These are phyloP conservation scores for Myiozetetes cayanensis DNA, from an alignment of 2,113 vertebrate genomes.

Conservation along the genomic window DNA sequence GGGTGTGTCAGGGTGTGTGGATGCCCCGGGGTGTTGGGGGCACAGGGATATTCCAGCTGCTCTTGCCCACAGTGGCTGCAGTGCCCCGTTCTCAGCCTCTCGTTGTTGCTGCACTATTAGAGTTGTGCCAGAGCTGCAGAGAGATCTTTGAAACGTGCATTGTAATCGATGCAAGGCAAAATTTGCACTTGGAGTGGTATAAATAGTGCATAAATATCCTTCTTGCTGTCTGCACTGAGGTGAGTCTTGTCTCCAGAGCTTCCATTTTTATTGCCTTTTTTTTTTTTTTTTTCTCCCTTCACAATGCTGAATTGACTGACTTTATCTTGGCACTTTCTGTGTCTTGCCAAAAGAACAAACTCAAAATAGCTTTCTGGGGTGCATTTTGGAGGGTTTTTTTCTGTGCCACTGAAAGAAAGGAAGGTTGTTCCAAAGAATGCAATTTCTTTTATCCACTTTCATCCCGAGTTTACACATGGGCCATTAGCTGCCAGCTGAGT, in stretches of 20 bases:
- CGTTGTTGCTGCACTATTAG: neutral
- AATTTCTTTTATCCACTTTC: constrained; percentile 29
- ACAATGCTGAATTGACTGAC: neutral
- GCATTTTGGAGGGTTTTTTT: neutral
- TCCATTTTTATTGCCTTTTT: neutral
- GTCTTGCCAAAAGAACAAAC: constrained; percentile 27
- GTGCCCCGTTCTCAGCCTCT: neutral
- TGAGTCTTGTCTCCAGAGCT: constrained; percentile 41
- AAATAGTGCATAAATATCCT: constrained; percentile 40
- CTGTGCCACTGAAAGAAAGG: constrained; percentile 8
- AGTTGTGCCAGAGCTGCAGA: neutral
- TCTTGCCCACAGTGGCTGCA: neutral
- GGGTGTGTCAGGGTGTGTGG: neutral
- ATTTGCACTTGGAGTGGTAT: constrained; percentile 14
- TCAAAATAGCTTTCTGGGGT: constrained; percentile 33
- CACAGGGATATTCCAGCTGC: neutral
- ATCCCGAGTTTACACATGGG: neutral
- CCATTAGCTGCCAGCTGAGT: constrained; percentile 53
- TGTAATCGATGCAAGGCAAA: neutral
- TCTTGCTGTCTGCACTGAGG: constrained; percentile 11
- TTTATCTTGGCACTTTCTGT: constrained; percentile 17
- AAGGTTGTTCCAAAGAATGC: constrained; percentile 8
- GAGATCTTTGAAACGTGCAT: neutral
- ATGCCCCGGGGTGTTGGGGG: too few species aligned
- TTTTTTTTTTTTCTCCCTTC: neutral